These are phyloP conservation scores for Tinea trinotella DNA, from an alignment of 2,888 invertebrate species.

Conservation along the genomic window DNA sequence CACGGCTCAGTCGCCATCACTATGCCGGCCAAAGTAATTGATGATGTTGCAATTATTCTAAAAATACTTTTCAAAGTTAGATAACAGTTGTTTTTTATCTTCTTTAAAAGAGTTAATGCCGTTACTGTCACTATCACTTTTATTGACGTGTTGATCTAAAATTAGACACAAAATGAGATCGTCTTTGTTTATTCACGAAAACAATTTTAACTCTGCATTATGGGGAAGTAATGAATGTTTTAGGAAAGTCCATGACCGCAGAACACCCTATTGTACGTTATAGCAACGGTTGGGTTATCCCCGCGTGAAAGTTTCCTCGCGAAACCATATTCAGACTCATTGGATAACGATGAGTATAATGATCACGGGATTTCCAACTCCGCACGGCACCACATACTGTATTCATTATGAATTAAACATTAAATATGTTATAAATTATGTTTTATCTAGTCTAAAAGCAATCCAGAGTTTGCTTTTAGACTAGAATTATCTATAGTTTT, in stretches of 20 bases:
- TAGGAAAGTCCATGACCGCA: slow-evolving; percentile 17
- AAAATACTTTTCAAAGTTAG: neutral
- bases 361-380: slow-evolving; percentile 5
- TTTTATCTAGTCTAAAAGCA: no score
- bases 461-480: no score
- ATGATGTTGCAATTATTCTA: no score
- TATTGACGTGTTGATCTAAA: neutral
- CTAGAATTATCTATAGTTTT: no score
- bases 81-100: neutral
- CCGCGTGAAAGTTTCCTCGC: slow-evolving; percentile 45
- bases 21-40: no score
- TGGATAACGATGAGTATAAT: slow-evolving; percentile 7
- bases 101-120: neutral
- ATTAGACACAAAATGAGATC: neutral
- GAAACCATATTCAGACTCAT: slow-evolving; percentile 2
- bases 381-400: neutral
- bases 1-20: no score
- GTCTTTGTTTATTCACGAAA: neutral
- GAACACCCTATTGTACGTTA: slow-evolving; percentile 5
- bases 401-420: no score
- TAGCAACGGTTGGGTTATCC: slow-evolving; percentile 36
- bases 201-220: neutral
- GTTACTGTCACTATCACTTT: slow-evolving; percentile 5
- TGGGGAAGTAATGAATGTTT: neutral
- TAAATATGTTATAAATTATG: no score